Conservation (phyloP, 2,888 invertebrate species). For the Pediacus dermestoides region DNA sequence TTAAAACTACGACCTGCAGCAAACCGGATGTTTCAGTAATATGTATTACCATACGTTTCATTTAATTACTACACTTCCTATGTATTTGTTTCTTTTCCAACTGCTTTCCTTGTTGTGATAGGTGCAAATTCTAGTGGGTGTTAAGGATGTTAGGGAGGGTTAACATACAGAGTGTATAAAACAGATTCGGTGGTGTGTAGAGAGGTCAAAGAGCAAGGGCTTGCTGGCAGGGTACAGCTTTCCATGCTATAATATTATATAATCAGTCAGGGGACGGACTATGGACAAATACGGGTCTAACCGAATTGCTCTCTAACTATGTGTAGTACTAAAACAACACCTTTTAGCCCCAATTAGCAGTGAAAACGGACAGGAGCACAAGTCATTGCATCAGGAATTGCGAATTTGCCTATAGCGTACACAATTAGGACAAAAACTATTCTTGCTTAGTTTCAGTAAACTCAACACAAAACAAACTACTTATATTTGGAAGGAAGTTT, state of each 20-base stretch:
- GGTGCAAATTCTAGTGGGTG: no score
- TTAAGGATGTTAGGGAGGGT: background rate
- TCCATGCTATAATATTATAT: slow-evolving; percentile 33
- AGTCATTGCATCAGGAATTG: slow-evolving; percentile 48
- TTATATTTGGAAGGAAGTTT: no score
- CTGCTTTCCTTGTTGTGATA: no score
- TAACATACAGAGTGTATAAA: slow-evolving; percentile 1
- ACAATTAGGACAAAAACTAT: no score
- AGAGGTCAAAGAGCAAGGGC: slow-evolving; percentile 35
- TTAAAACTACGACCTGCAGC: slow-evolving; percentile 1
- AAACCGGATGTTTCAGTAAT: no score
- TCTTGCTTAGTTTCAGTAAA: no score
- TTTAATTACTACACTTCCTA: no score
- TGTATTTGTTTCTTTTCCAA: no score
- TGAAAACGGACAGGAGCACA: slow-evolving; percentile 35
- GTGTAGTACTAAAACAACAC: slow-evolving; percentile 2
- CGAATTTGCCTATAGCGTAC: slow-evolving; percentile 37
- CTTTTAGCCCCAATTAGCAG: no score
- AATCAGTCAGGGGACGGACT: slow-evolving; percentile 11
- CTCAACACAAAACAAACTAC: no score
- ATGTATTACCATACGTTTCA: no score
- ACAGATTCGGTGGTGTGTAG: slow-evolving; percentile 12
- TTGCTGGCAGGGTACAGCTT: slow-evolving; percentile 43
- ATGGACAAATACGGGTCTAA: slow-evolving; percentile 11
- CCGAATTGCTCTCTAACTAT: slow-evolving; percentile 8